Evolutionary conservation across 2,797 vertebrate species (phyloP).

Genomic region (Crossoptilon crossoptilon): DNA sequence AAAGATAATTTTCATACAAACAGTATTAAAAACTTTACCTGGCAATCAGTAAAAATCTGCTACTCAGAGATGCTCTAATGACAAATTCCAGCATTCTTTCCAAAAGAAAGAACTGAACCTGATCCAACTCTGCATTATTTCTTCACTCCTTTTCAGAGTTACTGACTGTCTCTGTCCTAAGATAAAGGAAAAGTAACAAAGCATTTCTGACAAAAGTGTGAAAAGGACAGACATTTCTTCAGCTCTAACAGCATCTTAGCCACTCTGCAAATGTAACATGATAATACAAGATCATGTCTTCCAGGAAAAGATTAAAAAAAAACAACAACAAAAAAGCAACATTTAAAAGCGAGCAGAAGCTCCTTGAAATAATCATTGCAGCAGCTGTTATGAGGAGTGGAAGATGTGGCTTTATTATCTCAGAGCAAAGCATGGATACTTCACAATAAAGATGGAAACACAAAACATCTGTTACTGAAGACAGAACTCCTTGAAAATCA

Average conservation of each 20-base stretch:
- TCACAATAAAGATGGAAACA: neutral
- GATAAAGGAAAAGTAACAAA: neutral
- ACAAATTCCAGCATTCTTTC: neutral
- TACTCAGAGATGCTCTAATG: neutral
- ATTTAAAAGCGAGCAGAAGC: neutral
- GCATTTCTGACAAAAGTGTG: neutral
- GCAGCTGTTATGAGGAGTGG: neutral
- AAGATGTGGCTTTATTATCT: neutral
- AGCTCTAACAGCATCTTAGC: neutral
- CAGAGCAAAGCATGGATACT: neutral
- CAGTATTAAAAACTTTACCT: neutral
- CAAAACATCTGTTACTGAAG: constrained; percentile 9
- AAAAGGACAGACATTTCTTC: neutral
- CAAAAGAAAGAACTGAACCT: neutral
- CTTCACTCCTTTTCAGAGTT: neutral
- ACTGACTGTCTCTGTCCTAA: neutral
- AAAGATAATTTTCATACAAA: neutral
- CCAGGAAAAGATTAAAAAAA: neutral
- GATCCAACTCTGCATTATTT: neutral
- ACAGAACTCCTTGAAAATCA: constrained; percentile 11
- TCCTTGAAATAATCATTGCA: neutral
- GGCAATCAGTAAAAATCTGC: neutral
- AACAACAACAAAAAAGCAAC: neutral
- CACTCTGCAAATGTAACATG: neutral
- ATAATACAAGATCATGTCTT: neutral